A percentile compares a stretch with the other conserved stretches of the same genome.
Conservation (phyloP, 2,888 invertebrate genomes). For the Drosophila meridiana region DNA sequence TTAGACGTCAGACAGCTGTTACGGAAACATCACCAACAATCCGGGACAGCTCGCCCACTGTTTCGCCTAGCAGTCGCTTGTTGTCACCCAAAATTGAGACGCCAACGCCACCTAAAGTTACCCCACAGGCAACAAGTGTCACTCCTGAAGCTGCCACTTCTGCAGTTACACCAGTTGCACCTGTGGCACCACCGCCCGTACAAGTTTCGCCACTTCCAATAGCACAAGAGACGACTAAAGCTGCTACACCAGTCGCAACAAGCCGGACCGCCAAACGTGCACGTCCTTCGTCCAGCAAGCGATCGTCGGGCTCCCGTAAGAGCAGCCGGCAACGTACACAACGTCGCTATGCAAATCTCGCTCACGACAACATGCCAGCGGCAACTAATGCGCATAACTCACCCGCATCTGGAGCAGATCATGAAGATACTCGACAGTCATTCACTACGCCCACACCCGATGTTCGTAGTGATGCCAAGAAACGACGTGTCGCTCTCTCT, state of each 20-base stretch:
- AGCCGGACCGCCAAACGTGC: slow-evolving; percentile 60
- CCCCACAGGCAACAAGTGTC: not conserved
- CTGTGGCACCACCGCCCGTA: slow-evolving; percentile 7
- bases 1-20: slow-evolving; percentile 48
- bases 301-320: slow-evolving; percentile 82
- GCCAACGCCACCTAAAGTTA: slow-evolving; percentile 9
- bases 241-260: not conserved
- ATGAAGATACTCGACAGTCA: slow-evolving; percentile 82
- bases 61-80: slow-evolving; percentile 38
- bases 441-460: slow-evolving; percentile 81
- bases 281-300: slow-evolving; percentile 84
- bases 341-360: slow-evolving; percentile 76
- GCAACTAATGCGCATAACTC: slow-evolving; percentile 5
- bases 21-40: slow-evolving; percentile 29
- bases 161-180: slow-evolving; percentile 7
- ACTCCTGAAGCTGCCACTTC: slow-evolving; percentile 5
- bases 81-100: slow-evolving; percentile 22
- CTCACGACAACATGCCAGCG: slow-evolving; percentile 24
- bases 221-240: not conserved
- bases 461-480: slow-evolving; percentile 62
- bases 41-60: slow-evolving; percentile 37
- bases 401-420: slow-evolving; percentile 53
- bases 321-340: slow-evolving; percentile 84
- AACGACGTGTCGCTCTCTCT: slow-evolving; percentile 58
- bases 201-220: not conserved